Conservation (phyloP, 1,140 invertebrate species). For the Spodoptera frugiperda region DNA sequence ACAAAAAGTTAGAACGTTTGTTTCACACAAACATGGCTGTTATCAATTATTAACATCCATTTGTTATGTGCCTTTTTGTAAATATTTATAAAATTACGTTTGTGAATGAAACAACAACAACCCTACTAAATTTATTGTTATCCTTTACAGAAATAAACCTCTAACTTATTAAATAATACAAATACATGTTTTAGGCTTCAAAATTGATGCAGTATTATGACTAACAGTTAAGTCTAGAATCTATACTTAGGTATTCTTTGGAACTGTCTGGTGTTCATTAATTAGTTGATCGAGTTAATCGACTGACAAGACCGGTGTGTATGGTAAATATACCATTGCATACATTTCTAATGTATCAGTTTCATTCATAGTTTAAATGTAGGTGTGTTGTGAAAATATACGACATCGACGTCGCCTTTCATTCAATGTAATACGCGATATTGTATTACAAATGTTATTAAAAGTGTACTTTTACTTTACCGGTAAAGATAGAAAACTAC, state of each 20-base stretch:
- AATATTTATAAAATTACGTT: background rate
- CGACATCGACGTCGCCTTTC: background rate
- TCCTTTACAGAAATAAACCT: no score
- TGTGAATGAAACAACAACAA: no score
- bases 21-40: slow-evolving; percentile 18
- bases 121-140: no score
- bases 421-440: slow-evolving; percentile 2
- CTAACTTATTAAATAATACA: no score
- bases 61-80: background rate
- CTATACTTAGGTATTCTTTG: no score
- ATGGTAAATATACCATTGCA: no score
- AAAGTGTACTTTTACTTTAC: slow-evolving; percentile 8
- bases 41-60: slow-evolving; percentile 6
- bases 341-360: background rate
- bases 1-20: slow-evolving; percentile 20
- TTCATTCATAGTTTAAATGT: slow-evolving; percentile 25
- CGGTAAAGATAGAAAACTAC: slow-evolving; percentile 1
- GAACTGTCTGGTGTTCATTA: no score
- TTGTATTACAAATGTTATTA: slow-evolving; percentile 9
- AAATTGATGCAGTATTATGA: no score
- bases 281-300: no score
- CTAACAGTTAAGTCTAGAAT: no score
- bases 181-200: no score
- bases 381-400: slow-evolving; percentile 13
- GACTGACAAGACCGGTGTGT: no score